Evolutionary conservation across 2,113 vertebrate genomes (phyloP), one percentile per base, ranked within the genome.

Genomic region (Tychaedon coryphoeus): DNA sequence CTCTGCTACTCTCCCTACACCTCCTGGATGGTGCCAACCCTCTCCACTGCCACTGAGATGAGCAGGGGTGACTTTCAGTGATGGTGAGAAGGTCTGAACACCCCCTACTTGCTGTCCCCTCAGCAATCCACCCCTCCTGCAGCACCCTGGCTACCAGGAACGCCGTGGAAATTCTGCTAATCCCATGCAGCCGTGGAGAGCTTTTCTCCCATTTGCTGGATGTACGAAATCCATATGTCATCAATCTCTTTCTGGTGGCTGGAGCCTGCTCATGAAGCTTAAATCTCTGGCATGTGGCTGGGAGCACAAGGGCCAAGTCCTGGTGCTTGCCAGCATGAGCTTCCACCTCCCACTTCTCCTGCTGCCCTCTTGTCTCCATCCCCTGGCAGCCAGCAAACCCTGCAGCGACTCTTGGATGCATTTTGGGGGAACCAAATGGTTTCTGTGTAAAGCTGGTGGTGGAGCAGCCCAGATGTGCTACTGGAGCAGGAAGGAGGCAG

Each of bases 221-320:
- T 71, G 88, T 74, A 96, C 53, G 57, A 96, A 94, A 96, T 97
- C 92, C 90, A 94, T 96, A 95, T 95, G 93, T 70, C 88, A 92
- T 61, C 93, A 83, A 71, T 90, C 90, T 58, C 78, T 58, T 93
- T 47, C 75, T 80, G 82, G 88, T 93, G 82, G 78, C 90, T 83
- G 85, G 36, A 94, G 88, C 67, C 58, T 60, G 67, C 77, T 80
- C 80, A 58, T 12, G 85, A 71, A 90, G 96, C 92, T 97, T 92
- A 96, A 95, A 83, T 86, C 82, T 43, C 94, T 96, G 96, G 95
- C 93, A 91, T 62, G 94, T 54, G 67, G 74, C 50, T 92, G 85
- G 90, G 47, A 88, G 65, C 64, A n/a, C 0, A 0, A 60, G 64
- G 92, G 81, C 92, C 94, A 94, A 82, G 67, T 84, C 61, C 87